These are phyloP conservation scores for Cotesia typhae DNA, from an alignment of 1,140 invertebrate genomes.

Conservation along the genomic window DNA sequence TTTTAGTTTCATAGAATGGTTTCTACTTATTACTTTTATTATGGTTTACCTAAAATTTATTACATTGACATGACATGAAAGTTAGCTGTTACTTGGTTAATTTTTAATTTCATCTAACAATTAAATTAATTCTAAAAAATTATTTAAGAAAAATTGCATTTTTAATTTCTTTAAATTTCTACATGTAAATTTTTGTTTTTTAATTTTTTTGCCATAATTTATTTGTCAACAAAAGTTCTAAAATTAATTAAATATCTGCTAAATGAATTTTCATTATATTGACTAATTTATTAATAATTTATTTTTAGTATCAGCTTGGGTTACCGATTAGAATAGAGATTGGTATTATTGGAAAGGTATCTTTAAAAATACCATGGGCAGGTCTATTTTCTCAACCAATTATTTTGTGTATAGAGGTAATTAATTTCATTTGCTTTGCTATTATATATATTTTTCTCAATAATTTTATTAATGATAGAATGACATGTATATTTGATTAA, in stretches of 20 bases:
- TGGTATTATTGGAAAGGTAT: constrained; percentile 79
- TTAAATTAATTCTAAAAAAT: too few species aligned
- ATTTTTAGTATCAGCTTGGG: constrained; percentile 79
- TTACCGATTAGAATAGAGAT: constrained; percentile 84
- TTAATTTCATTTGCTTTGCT: constrained; percentile 5
- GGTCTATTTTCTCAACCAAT: constrained; percentile 76
- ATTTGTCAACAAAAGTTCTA: too few species aligned
- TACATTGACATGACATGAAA: background rate
- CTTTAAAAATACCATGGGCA: constrained; percentile 81
- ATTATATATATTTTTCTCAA: constrained; percentile 11
- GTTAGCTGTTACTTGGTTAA: too few species aligned
- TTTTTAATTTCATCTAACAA: too few species aligned
- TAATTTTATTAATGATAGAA: background rate
- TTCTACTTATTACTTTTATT: too few species aligned
- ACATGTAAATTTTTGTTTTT: too few species aligned
- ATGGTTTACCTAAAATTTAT: too few species aligned
- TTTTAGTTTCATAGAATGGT: too few species aligned
- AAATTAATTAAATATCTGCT: too few species aligned
- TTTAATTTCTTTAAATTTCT: too few species aligned
- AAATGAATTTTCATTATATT: background rate
- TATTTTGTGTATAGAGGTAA: constrained; percentile 73
- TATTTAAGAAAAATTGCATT: too few species aligned
- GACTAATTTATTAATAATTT: constrained; percentile 9
- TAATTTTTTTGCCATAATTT: too few species aligned
- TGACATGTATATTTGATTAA: constrained; percentile 27